Evolutionary conservation across 2,113 vertebrate species (phyloP), one percentile per base, ranked within the genome.

Genomic region (Hassar affinis): DNA sequence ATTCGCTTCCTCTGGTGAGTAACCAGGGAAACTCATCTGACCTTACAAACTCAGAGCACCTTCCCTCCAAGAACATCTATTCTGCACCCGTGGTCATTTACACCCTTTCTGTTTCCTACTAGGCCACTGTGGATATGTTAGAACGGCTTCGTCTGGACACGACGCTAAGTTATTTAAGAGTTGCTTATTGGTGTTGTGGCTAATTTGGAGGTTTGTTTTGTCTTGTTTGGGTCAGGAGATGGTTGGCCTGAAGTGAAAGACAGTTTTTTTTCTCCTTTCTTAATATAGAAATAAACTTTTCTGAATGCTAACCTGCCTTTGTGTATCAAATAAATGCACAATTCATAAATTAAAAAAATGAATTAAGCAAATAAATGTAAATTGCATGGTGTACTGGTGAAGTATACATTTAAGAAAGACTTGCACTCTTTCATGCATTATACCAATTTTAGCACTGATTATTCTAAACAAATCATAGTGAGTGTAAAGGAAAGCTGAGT

Each of bases 21-120:
- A 92, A 93, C 94, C 94, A 92, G 87, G 93, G 94, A 91, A 94
- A 94, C 94, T 91, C 91, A 87, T 91, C 91, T 94, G 94, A 93
- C 93, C 93, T 91, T 89, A 90, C 92, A 93, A 93, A 94, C 90
- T 92, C 93, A 92, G 89, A 90, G 90, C 92, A 92, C 91, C 91
- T 92, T 91, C 91, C 89, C 91, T 90, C 91, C 91, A 92, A 93
- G 91, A 94, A 91, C 94, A 90, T 89, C 90, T 86, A 92, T 93
- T 94, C 93, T 93, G 89, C 83, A 79, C 69, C 38, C 91, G 92
- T 90, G 92, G 93, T 93, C 93, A 92, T 94, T 94, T 93, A 94
- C 91, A 91, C 92, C 89, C 89, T 87, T 90, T 93, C 93, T 91
- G 90, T 90, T 93, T 92, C 90, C 87, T 87, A 91, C 89, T 86